Evolutionary conservation across 2,888 invertebrate species (phyloP).

Genomic region (Aethes cnicana): DNA sequence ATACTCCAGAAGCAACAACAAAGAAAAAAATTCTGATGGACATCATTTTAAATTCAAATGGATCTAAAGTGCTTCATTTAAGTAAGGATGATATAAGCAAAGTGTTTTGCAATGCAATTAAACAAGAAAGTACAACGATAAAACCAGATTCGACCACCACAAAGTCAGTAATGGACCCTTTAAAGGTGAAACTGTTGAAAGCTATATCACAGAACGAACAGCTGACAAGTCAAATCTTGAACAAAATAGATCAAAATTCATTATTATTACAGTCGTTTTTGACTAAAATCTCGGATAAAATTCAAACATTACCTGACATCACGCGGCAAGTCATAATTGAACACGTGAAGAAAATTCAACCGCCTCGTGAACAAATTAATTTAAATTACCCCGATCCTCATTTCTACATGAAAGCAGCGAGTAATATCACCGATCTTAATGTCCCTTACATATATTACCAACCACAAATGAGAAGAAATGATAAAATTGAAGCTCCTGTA

Average conservation of each 20-base stretch:
- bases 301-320: slow-evolving; percentile 31
- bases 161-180: slow-evolving; percentile 26
- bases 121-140: slow-evolving; percentile 1
- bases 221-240: slow-evolving; percentile 57
- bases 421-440: not conserved
- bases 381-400: not conserved
- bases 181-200: slow-evolving; percentile 41
- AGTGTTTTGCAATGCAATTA: slow-evolving; percentile 19
- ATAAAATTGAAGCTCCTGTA: slow-evolving; percentile 38
- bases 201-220: slow-evolving; percentile 57
- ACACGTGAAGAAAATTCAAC: not conserved
- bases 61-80: slow-evolving; percentile 35
- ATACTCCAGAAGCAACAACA: slow-evolving; percentile 1
- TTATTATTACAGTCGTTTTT: slow-evolving; percentile 56
- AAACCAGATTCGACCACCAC: slow-evolving; percentile 1
- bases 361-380: not conserved
- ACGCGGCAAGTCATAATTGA: not conserved
- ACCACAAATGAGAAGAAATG: slow-evolving; percentile 33
- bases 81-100: slow-evolving; percentile 38
- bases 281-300: slow-evolving; percentile 48
- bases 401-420: too few species aligned
- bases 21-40: slow-evolving; percentile 38
- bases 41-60: slow-evolving; percentile 35
- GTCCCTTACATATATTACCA: slow-evolving; percentile 54
- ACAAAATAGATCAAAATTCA: slow-evolving; percentile 65